These are phyloP conservation scores for Lynx canadensis DNA, from an alignment of 2,113 vertebrate genomes.

Conservation along the genomic window DNA sequence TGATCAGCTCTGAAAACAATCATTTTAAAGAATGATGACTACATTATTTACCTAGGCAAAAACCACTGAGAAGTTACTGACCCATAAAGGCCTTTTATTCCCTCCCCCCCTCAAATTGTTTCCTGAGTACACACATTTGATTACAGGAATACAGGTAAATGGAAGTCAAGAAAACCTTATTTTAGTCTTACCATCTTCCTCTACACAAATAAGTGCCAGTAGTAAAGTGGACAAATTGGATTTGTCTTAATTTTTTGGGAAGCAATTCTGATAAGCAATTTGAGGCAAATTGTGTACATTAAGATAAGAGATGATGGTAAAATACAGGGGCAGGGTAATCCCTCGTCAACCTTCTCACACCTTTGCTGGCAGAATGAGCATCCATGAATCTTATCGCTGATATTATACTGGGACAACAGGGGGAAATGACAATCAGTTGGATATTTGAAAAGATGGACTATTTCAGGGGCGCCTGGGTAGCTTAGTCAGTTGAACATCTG, in stretches of 20 bases:
- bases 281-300: background rate
- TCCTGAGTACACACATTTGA: background rate
- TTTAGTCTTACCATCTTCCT: background rate
- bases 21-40: background rate
- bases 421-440: background rate
- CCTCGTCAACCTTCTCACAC: background rate
- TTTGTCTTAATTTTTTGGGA: background rate
- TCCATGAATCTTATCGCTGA: background rate
- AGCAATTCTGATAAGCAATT: background rate
- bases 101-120: background rate
- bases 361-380: background rate
- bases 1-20: background rate
- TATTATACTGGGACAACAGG: background rate
- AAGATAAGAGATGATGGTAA: background rate
- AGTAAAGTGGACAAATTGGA: background rate
- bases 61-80: background rate
- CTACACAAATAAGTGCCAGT: background rate
- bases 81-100: background rate
- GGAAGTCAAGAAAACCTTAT: background rate
- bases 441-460: background rate
- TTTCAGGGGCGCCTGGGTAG: background rate
- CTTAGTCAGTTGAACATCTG: too few relatives aligned
- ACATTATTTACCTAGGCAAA: background rate
- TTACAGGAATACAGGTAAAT: background rate
- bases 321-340: background rate